These are phyloP conservation scores for Drosophila baimaii DNA, from an alignment of 1,140 invertebrate genomes.

Conservation along the genomic window DNA sequence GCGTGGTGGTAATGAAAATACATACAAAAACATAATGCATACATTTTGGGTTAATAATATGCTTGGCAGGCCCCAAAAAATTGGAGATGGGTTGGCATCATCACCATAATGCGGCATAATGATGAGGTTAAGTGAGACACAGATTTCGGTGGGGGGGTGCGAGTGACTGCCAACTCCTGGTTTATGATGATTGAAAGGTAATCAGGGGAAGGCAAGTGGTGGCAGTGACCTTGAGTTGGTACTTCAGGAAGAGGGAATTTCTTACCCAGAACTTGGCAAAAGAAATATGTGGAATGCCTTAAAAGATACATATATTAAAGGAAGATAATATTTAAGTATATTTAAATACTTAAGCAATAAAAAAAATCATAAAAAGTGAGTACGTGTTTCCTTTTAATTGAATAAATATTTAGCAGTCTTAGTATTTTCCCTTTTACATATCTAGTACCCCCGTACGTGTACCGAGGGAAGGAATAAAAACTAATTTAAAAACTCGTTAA, in stretches of 20 bases:
- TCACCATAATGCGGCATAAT: conserved; percentile 45
- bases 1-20: conserved; percentile 78
- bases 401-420: no score
- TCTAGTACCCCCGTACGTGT: no score
- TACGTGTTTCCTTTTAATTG: no score
- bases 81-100: conserved; percentile 20
- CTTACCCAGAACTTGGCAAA: neutral
- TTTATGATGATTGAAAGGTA: conserved; percentile 71
- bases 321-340: neutral
- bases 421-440: no score
- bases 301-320: neutral
- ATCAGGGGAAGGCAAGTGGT: conserved; percentile 58
- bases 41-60: conserved; percentile 72
- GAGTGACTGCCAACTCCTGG: conserved; percentile 14
- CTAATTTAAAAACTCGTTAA: conserved; percentile 16
- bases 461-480: neutral
- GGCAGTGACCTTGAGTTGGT: conserved; percentile 46
- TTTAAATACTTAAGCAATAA: no score
- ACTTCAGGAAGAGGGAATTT: neutral
- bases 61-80: neutral
- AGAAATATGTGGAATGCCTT: neutral
- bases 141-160: conserved; percentile 8
- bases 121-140: conserved; percentile 39
- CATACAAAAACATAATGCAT: conserved; percentile 69
- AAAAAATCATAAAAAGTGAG: no score